Evolutionary conservation across 2,797 vertebrate genomes (phyloP), one percentile per base, ranked within the genome.

Genomic region (Tachyglossus aculeatus): DNA sequence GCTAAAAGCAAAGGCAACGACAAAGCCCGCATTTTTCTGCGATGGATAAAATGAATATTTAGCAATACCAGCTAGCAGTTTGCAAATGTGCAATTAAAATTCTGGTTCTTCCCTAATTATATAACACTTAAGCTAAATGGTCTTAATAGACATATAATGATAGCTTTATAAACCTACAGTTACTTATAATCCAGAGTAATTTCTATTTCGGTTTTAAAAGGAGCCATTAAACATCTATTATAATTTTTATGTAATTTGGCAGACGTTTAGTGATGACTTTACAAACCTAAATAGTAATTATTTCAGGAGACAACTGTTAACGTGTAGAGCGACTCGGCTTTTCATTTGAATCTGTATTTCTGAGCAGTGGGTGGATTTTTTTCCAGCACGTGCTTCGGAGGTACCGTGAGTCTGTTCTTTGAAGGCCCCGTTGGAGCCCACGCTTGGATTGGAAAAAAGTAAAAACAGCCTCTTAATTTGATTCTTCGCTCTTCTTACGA

Each of bases 71-170:
- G 61, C 41, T 80, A 87, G 60, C 79, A 88, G 78, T 91, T 88
- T 91, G 83, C 70, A 90, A 91, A 92, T 83, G 78, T 88, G 87
- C 84, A 88, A 86, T 91, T 93, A 91, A 89, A 93, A 92, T 88
- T 72, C 80, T 89, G 71, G 3, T 79, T 89, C 82, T 89, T 89
- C 67, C 73, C 67, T 91, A 88, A 92, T 91, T 90, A 86, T 31
- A 39, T 75, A 86, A 89, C 83, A 88, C 85, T 92, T 90, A 88
- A 86, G 81, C 91, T 88, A 88, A 93, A 88, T 89, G 82, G 68
- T 82, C 80, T 90, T 92, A 92, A 91, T 90, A 93, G 88, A 88
- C 74, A 86, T 80, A 83, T 88, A 92, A 92, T 84, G 88, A 90
- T 78, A 79, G 70, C 56, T 88, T 88, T 91, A 88, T 81, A 90